Evolutionary conservation across 2,113 vertebrate species (phyloP).

Genomic region (Struthidea cinerea): DNA sequence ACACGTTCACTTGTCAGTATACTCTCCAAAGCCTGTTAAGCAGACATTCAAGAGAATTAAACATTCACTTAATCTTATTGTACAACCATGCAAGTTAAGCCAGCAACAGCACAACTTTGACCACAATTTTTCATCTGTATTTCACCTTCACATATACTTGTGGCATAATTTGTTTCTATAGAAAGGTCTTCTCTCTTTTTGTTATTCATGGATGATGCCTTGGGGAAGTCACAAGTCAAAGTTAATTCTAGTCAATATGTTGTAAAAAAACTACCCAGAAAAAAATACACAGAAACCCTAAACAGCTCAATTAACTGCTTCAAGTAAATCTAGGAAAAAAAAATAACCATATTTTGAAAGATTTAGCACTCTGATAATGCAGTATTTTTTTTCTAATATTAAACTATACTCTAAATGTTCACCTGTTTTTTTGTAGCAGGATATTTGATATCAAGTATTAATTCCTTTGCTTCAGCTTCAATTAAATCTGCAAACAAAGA

Average conservation of each 20-base stretch:
- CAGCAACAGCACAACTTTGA: neutral
- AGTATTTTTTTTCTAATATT: neutral
- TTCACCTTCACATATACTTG: neutral
- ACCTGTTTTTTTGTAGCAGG: slow-evolving; percentile 95
- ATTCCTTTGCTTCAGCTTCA: slow-evolving; percentile 84
- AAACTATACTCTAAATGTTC: neutral
- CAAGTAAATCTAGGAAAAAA: neutral
- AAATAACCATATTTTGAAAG: neutral
- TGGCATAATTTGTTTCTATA: neutral
- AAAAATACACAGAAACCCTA: neutral
- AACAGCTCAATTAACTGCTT: neutral
- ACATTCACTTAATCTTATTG: neutral
- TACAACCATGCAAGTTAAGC: neutral
- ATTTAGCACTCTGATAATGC: neutral
- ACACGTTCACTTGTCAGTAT: slow-evolving; percentile 82
- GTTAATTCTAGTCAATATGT: neutral
- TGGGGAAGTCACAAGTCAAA: neutral
- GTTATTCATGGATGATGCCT: neutral
- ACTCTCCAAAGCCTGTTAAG: slow-evolving; percentile 87
- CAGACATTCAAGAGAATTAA: neutral
- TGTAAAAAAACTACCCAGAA: neutral
- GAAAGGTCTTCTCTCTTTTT: neutral
- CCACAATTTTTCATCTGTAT: neutral
- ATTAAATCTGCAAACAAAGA: slow-evolving; percentile 76
- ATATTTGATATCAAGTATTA: slow-evolving; percentile 93